A percentile compares a stretch with the other conserved stretches of the same genome.
These are phyloP conservation scores for Heterotis niloticus DNA, from an alignment of 2,113 vertebrate genomes.

Conservation along the genomic window DNA sequence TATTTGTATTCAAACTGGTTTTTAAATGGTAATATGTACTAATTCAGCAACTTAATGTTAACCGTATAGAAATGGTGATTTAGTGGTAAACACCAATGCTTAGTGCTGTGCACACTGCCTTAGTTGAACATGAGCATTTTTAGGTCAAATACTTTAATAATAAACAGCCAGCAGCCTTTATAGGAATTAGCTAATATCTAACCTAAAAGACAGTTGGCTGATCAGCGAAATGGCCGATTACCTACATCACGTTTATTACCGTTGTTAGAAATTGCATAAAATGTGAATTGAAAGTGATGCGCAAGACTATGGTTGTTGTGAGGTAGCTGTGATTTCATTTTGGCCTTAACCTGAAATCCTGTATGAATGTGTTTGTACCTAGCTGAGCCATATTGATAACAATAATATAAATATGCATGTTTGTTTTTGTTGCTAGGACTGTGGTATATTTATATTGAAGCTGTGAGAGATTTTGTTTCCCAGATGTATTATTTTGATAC, in stretches of 20 bases:
- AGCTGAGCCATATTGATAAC: neutral
- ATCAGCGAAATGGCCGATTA: too few species aligned
- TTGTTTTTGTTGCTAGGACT: neutral
- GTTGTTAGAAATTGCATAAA: neutral
- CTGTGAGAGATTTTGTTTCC: too few species aligned
- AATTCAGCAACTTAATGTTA: neutral
- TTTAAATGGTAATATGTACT: neutral
- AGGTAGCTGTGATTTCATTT: neutral
- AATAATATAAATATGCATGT: neutral
- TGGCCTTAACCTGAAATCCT: neutral
- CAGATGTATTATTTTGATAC: neutral
- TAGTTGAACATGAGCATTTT: too few species aligned
- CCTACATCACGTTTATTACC: too few species aligned
- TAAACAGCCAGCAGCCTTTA: too few species aligned
- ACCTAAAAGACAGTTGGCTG: too few species aligned
- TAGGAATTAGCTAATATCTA: too few species aligned
- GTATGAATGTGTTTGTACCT: neutral
- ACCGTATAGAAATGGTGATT: neutral
- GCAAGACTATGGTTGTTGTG: neutral
- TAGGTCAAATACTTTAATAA: too few species aligned
- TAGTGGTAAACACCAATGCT: too few species aligned
- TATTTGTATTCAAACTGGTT: neutral
- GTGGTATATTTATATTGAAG: too few species aligned
- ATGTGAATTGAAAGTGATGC: neutral
- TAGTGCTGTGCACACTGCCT: too few species aligned